A percentile compares a stretch with the other conserved stretches of the same genome.
Conservation (phyloP, 2,888 invertebrate genomes). For the Metallyticus violacea region DNA sequence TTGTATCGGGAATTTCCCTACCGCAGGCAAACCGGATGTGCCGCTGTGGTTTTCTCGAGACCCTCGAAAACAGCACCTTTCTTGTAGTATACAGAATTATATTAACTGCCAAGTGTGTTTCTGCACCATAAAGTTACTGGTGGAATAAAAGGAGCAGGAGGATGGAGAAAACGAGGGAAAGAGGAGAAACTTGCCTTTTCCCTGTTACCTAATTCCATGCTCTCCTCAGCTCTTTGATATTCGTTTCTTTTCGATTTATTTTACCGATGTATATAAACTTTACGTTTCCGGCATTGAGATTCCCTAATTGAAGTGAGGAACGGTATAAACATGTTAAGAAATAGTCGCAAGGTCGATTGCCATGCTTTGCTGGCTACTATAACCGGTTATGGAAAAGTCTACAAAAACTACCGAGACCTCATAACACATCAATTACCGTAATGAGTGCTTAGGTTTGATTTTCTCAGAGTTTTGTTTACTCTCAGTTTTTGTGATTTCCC, state of each 20-base stretch:
- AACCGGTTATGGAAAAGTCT: background rate
- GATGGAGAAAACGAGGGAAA: no score
- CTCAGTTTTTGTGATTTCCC: no score
- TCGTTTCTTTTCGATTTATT: background rate
- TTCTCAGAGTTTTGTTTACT: no score
- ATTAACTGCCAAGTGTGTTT: background rate
- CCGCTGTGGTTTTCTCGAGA: background rate
- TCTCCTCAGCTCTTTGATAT: no score
- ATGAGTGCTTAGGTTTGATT: no score
- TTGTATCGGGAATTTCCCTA: background rate
- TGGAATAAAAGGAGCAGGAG: background rate
- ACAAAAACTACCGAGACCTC: no score
- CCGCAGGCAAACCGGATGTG: background rate
- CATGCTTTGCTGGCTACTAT: no score
- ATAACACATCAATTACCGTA: no score
- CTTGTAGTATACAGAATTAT: no score
- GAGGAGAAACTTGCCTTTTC: background rate
- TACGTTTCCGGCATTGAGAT: background rate
- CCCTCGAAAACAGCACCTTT: background rate
- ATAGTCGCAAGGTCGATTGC: background rate
- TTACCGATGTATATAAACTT: no score
- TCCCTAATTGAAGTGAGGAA: background rate
- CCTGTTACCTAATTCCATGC: background rate
- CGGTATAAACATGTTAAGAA: background rate
- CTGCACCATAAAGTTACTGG: background rate